Evolutionary conservation across 2,113 vertebrate species (phyloP).

Genomic region (Sander vitreus): DNA sequence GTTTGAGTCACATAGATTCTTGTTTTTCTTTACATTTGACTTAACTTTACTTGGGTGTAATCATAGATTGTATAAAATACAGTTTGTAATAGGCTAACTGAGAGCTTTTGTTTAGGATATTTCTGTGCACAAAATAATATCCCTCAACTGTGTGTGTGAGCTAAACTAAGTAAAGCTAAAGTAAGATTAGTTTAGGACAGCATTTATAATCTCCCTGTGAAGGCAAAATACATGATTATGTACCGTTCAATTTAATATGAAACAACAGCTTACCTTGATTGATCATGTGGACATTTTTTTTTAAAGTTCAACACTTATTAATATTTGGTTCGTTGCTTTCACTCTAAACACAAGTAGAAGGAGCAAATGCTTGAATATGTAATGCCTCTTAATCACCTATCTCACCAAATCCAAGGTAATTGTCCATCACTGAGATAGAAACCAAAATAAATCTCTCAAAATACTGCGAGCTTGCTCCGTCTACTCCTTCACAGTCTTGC

Average conservation of each 20-base stretch:
- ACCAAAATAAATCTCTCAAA: not conserved
- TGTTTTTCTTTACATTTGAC: not conserved
- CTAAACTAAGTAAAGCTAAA: no score
- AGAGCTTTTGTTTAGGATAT: not conserved
- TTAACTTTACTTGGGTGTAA: not conserved
- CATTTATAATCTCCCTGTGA: slow-evolving; percentile 22
- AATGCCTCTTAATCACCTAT: not conserved
- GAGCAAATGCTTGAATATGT: not conserved
- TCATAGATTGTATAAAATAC: no score
- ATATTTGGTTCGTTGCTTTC: not conserved
- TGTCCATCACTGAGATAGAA: slow-evolving; percentile 2
- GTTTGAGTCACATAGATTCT: not conserved
- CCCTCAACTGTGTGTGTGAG: not conserved
- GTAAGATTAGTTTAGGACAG: not conserved
- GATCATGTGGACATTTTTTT: not conserved
- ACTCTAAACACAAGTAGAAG: not conserved
- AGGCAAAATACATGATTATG: not conserved
- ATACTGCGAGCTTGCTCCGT: not conserved
- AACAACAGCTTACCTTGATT: not conserved
- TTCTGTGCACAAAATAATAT: not conserved
- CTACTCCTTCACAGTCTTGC: not conserved
- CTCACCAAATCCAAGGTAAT: not conserved
- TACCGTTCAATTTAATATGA: not conserved
- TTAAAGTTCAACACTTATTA: not conserved
- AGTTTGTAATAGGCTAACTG: not conserved